phyloP scores from a whole-genome alignment of 2,888 invertebrate species.

The Plemyria rubiginata region DNA sequence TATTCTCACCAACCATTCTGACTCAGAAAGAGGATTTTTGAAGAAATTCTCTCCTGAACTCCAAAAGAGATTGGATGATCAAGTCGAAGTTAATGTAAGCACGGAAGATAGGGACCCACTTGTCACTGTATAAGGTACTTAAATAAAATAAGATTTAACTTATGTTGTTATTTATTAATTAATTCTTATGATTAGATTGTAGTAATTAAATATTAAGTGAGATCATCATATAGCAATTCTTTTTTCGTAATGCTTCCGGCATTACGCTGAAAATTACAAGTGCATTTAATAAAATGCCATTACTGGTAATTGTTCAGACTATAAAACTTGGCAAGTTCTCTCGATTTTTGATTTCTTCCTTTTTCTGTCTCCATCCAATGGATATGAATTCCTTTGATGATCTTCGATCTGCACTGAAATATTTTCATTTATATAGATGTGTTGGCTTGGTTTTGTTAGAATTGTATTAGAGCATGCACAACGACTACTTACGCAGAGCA shows the following conservation, averaged over 20 bases:
- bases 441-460: slow-evolving; percentile 61
- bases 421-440: slow-evolving; percentile 69
- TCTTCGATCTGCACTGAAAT: slow-evolving; percentile 79
- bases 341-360: slow-evolving; percentile 66
- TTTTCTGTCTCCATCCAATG: slow-evolving; percentile 63
- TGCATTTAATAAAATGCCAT: slow-evolving; percentile 41
- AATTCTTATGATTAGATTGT: slow-evolving; percentile 43
- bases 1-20: slow-evolving; percentile 96
- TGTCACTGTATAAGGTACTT: slow-evolving; percentile 83
- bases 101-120: slow-evolving; percentile 91
- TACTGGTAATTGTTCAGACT: slow-evolving; percentile 52
- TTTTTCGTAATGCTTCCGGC: slow-evolving; percentile 32
- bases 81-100: slow-evolving; percentile 88
- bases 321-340: slow-evolving; percentile 78
- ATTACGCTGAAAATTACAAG: slow-evolving; percentile 42
- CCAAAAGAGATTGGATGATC: slow-evolving; percentile 66
- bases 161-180: slow-evolving; percentile 43
- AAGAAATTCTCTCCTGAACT: slow-evolving; percentile 80
- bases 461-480: slow-evolving; percentile 70
- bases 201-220: slow-evolving; percentile 56
- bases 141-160: slow-evolving; percentile 35
- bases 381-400: slow-evolving; percentile 62
- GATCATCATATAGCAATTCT: slow-evolving; percentile 71
- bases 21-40: slow-evolving; percentile 96
- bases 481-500: slow-evolving; percentile 77